Evolutionary conservation across 2,888 invertebrate genomes (phyloP), one percentile per base, ranked within the genome.

Genomic region (Dorcus parallelipipedus): DNA sequence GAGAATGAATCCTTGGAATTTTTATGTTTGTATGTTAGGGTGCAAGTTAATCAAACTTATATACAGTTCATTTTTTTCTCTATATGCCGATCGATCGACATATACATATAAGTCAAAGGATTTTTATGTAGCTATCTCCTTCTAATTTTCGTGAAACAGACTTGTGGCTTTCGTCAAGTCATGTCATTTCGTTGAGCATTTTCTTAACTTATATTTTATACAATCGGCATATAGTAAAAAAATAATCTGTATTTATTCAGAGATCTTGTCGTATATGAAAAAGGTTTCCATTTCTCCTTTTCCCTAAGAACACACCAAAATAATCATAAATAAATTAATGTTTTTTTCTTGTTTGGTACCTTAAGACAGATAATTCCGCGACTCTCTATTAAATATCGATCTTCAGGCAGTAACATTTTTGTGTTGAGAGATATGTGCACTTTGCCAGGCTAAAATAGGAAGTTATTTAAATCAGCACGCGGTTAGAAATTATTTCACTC

Each of bases 321-420:
- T 45, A 23, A 51, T 45, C 38, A 39, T 7, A 47, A 42, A 51
- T 20, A n/a, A 39, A 51, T 10, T 43, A 23, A 33, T 42, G 9
- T 20, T 49, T 8, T 39, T 38, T n/a, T 20, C n/a, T 41, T 26
- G n/a, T 70, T 70, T 5, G 26, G 6, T 74, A 91, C 92, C 83
- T 95, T 95, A 23, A 95, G 88, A 76, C 84, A 84, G 39, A 92
- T 87, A 38, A 82, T 81, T 43, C 94, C 94, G 62, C 94, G 82
- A 14, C 84, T 84, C 61, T 88, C 83, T 0, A 89, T 82, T 49
- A 82, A 79, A 75, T 90, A 93, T 53, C 84, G 83, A 20, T 85
- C 83, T 1, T 82, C 77, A 0, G 86, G 82, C 5, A 95, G 81
- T 55, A 89, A 83, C 0, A 83, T 78, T 55, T 88, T 87, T 0